Evolutionary conservation across 2,888 invertebrate species (phyloP).

Genomic region (Ochropleura leucogaster): DNA sequence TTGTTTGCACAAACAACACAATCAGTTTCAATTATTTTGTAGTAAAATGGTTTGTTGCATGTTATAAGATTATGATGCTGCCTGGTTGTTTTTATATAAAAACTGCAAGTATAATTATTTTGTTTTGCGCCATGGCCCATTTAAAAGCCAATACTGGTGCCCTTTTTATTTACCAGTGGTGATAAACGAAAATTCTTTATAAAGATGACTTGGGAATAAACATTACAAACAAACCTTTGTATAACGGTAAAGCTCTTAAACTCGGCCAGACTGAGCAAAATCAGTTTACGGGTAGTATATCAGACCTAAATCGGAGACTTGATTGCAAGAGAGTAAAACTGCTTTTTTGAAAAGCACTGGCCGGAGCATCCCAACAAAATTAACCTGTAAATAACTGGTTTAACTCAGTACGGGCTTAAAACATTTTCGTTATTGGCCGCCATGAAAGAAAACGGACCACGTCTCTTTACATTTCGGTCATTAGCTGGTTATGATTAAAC

Average conservation of each 20-base stretch:
- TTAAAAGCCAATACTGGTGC: not conserved
- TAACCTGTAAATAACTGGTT: not conserved
- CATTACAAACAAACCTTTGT: not conserved
- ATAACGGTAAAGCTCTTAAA: not conserved
- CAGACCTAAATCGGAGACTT: not conserved
- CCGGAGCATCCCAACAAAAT: not conserved
- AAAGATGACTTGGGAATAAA: not conserved
- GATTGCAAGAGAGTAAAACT: not conserved
- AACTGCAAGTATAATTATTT: not conserved
- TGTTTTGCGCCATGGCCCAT: not conserved
- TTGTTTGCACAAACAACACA: not conserved
- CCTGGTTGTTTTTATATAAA: not conserved
- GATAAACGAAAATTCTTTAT: not conserved
- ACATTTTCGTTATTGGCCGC: not conserved
- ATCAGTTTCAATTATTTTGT: not conserved
- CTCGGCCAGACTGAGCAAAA: not conserved
- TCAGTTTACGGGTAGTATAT: not conserved
- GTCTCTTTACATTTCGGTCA: not conserved
- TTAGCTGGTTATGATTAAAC: not conserved
- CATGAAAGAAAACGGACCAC: not conserved
- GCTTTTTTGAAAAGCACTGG: not conserved
- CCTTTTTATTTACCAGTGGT: not conserved
- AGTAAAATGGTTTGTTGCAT: not conserved
- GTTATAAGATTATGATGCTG: not conserved
- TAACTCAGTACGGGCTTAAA: not conserved